Evolutionary conservation across 2,113 vertebrate species (phyloP).

Genomic region (Silurus meridionalis): DNA sequence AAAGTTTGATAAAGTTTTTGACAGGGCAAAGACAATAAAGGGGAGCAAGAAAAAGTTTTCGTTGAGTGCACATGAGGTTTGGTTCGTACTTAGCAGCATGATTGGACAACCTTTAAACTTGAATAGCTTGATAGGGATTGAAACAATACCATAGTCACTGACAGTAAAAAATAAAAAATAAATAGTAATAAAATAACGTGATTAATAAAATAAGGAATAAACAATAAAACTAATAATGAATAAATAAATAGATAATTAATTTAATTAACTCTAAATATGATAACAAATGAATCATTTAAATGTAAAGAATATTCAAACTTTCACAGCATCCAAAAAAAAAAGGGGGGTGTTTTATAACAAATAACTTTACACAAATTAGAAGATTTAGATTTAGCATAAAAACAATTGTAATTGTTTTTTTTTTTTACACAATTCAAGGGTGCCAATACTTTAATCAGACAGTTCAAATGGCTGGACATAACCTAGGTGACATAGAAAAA

Average conservation of each 20-base stretch:
- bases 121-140: not conserved
- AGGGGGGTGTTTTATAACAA: too few relatives aligned
- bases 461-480: too few relatives aligned
- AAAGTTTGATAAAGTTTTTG: not conserved
- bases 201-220: too few relatives aligned
- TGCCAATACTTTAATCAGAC: too few relatives aligned
- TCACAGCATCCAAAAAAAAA: too few relatives aligned
- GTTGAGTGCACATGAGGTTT: not conserved
- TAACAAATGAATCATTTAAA: not conserved
- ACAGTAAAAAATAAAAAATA: not conserved
- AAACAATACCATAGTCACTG: not conserved
- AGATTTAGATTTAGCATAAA: too few relatives aligned
- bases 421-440: too few relatives aligned
- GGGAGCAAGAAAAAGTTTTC: not conserved
- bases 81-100: not conserved
- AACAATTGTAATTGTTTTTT: too few relatives aligned
- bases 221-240: not conserved
- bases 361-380: too few relatives aligned
- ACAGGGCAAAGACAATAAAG: slow-evolving; percentile 7
- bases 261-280: not conserved
- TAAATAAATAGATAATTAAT: not conserved
- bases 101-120: not conserved
- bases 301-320: too few relatives aligned
- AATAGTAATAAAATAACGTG: not conserved
- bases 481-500: not conserved